phyloP scores from a whole-genome alignment of 2,797 vertebrate genomes.

The Holocentrus rufus region DNA sequence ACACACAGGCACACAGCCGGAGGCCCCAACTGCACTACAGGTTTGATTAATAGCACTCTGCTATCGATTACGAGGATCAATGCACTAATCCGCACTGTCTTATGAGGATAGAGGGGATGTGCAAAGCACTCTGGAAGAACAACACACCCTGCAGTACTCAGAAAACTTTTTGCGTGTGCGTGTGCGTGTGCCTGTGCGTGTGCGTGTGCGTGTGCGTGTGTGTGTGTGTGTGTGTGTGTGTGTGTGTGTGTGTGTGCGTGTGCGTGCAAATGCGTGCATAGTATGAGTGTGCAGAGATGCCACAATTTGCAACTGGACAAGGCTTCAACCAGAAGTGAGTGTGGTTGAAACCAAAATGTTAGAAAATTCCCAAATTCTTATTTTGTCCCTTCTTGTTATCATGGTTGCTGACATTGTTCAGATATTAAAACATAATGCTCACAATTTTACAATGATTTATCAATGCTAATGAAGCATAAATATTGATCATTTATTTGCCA shows the following conservation, averaged over 20 bases:
- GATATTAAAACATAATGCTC: no score
- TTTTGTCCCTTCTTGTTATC: no score
- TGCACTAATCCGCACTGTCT: constrained; percentile 56
- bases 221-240: constrained; percentile 25
- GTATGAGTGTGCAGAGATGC: constrained; percentile 18
- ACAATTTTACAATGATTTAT: no score
- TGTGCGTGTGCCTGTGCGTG: constrained; percentile 7
- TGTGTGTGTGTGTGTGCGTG: neutral
- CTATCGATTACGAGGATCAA: constrained; percentile 60
- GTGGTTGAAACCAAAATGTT: constrained; percentile 1
- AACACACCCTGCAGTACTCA: constrained; percentile 6
- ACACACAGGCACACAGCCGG: constrained; percentile 1
- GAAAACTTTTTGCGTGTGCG: constrained; percentile 23
- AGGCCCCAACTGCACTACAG: constrained; percentile 54
- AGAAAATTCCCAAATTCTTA: no score
- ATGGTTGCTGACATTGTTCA: no score
- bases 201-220: constrained; percentile 10
- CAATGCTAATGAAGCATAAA: no score
- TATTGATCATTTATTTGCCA: no score
- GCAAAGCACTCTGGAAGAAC: constrained; percentile 15
- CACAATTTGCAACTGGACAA: neutral
- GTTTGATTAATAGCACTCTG: constrained; percentile 51
- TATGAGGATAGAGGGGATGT: constrained; percentile 39
- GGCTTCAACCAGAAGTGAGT: no score
- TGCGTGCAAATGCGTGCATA: constrained; percentile 18